A percentile compares a stretch with the other conserved stretches of the same genome.
Conservation (phyloP, 2,797 vertebrate species). For the Chrysocyon brachyurus region DNA sequence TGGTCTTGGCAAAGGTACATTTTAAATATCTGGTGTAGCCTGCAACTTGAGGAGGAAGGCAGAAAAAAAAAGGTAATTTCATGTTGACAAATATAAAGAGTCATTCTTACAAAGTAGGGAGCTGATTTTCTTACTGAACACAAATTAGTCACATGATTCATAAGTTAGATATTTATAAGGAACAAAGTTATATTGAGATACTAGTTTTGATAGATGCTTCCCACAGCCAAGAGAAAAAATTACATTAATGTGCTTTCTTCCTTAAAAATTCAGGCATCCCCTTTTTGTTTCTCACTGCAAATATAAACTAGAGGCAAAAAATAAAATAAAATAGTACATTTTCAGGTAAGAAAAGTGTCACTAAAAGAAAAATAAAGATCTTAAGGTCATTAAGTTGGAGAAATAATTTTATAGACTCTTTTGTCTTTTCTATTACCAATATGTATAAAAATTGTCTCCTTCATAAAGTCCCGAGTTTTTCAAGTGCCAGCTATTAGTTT, state of each 20-base stretch:
- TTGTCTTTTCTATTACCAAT: neutral
- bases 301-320: neutral
- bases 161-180: slow-evolving; percentile 35
- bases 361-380: neutral
- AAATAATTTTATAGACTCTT: neutral
- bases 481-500: neutral
- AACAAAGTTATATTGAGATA: slow-evolving; percentile 20
- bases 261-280: slow-evolving; percentile 51
- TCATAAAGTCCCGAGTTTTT: neutral
- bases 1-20: neutral
- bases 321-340: neutral
- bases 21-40: neutral
- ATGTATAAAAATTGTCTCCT: neutral
- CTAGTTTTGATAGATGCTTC: slow-evolving; percentile 49
- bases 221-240: slow-evolving; percentile 57
- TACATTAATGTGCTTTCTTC: slow-evolving; percentile 36
- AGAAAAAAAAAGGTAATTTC: neutral
- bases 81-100: neutral
- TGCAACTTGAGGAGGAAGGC: neutral
- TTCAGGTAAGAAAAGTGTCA: neutral
- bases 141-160: slow-evolving; percentile 32
- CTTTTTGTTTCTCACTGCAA: neutral
- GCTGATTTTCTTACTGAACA: neutral
- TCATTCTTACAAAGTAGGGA: neutral
- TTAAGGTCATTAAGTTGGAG: neutral